These are phyloP conservation scores for Saccopteryx bilineata DNA, from an alignment of 2,113 vertebrate species.

Conservation along the genomic window DNA sequence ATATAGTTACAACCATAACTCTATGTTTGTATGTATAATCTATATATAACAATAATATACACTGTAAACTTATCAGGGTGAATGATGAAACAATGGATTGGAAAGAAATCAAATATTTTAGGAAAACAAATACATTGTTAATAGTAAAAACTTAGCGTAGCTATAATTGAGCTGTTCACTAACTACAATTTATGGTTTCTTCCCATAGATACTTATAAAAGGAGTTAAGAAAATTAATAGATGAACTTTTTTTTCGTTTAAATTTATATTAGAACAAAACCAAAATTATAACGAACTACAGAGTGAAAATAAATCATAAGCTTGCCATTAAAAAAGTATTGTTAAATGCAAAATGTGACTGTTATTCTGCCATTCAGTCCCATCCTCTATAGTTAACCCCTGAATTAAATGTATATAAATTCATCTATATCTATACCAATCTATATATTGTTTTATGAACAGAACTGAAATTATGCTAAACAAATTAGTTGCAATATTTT, in stretches of 20 bases:
- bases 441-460: not conserved
- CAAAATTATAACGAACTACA: not conserved
- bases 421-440: not conserved
- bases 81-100: constrained; percentile 11
- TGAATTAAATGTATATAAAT: not conserved
- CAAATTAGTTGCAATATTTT: not conserved
- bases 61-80: not conserved
- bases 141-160: not conserved
- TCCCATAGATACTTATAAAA: not conserved
- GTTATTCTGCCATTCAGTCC: not conserved
- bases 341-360: not conserved
- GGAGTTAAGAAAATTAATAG: not conserved
- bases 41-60: not conserved
- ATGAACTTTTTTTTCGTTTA: not conserved
- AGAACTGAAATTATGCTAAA: not conserved
- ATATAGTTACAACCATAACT: not conserved
- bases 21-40: not conserved
- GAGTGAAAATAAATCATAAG: constrained; percentile 5
- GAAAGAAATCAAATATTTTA: constrained; percentile 41
- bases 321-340: not conserved
- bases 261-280: constrained; percentile 14
- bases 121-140: not conserved
- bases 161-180: not conserved
- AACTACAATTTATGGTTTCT: constrained; percentile 35
- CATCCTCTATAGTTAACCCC: not conserved